Evolutionary conservation across 2,113 vertebrate genomes (phyloP).

Genomic region (Eulacestoma nigropectus): DNA sequence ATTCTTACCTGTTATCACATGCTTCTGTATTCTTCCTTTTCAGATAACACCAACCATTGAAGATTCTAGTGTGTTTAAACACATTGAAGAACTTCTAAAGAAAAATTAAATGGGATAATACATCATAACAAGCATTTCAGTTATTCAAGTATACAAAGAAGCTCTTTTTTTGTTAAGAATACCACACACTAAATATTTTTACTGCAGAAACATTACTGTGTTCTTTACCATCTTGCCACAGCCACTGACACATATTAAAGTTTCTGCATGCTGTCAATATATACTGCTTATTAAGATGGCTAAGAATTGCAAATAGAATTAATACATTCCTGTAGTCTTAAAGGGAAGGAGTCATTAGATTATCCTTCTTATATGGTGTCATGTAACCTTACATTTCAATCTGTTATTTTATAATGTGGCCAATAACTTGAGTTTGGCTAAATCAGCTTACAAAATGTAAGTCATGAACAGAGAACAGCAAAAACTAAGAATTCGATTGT

Average conservation of each 20-base stretch:
- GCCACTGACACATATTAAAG: neutral
- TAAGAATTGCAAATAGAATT: neutral
- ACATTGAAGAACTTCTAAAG: conserved; percentile 81
- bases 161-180: neutral
- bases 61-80: conserved; percentile 84
- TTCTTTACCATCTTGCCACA: neutral
- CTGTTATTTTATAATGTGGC: neutral
- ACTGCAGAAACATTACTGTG: neutral
- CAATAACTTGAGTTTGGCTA: neutral
- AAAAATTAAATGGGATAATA: neutral
- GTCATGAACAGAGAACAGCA: neutral
- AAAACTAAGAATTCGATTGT: neutral
- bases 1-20: neutral
- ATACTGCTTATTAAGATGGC: neutral
- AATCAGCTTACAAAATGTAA: neutral
- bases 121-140: neutral
- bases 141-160: neutral
- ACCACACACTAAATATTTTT: neutral
- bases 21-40: conserved; percentile 14
- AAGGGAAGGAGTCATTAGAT: neutral
- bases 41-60: conserved; percentile 92
- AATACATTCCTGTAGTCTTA: neutral
- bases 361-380: neutral
- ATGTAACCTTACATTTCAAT: neutral
- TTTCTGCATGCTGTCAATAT: neutral